These are phyloP conservation scores for Drosophila tristis DNA, from an alignment of 1,140 invertebrate genomes.

Conservation along the genomic window DNA sequence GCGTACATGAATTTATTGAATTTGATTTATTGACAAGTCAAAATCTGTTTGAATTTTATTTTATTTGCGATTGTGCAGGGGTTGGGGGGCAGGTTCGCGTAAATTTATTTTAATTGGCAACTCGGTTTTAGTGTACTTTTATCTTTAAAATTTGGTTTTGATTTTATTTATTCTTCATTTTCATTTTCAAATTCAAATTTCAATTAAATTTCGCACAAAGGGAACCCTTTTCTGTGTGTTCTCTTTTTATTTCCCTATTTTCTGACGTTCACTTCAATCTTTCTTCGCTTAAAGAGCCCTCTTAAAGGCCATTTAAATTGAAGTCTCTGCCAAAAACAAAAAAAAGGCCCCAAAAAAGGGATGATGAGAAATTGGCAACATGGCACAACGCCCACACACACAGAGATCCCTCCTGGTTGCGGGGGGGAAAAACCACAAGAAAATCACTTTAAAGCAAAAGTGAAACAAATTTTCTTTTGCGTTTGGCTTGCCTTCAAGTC, in stretches of 20 bases:
- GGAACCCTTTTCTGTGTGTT: too few species aligned
- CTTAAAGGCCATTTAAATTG: slow-evolving; percentile 42
- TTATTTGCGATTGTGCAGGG: too few species aligned
- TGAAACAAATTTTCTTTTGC: slow-evolving; percentile 48
- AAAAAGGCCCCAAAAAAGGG: not conserved
- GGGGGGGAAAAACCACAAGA: slow-evolving; percentile 53
- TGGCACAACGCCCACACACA: slow-evolving; percentile 29
- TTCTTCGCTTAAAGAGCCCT: not conserved
- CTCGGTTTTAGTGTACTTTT: too few species aligned
- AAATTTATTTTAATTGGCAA: too few species aligned
- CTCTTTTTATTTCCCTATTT: not conserved
- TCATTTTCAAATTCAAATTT: too few species aligned
- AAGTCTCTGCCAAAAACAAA: slow-evolving; percentile 4
- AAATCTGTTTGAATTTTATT: not conserved
- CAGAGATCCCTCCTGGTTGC: slow-evolving; percentile 16
- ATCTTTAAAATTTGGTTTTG: too few species aligned
- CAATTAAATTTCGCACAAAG: too few species aligned
- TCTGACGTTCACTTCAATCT: not conserved
- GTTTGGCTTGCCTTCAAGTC: slow-evolving; percentile 37
- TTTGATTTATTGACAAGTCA: slow-evolving; percentile 45
- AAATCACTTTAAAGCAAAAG: slow-evolving; percentile 66
- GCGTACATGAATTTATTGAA: slow-evolving; percentile 24
- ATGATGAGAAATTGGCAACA: slow-evolving; percentile 35
- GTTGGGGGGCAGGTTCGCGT: too few species aligned
- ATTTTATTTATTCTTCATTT: too few species aligned